Conservation (phyloP, 2,113 vertebrate species). For the Sturnus vulgaris region DNA sequence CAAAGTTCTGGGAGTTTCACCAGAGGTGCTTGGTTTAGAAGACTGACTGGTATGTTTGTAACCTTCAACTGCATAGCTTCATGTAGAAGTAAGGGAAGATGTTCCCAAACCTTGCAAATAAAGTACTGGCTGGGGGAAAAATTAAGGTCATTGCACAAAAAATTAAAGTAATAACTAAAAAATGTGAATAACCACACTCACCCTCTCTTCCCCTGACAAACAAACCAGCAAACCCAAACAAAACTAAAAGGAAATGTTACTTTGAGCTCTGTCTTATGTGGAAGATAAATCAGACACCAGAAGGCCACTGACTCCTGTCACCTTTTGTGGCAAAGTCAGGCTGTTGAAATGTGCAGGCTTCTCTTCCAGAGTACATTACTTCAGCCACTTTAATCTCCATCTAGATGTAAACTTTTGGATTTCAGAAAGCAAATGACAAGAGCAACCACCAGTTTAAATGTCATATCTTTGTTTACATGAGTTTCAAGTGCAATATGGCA, state of each 20-base stretch:
- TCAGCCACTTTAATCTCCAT: background rate
- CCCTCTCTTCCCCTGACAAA: background rate
- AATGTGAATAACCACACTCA: background rate
- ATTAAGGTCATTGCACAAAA: background rate
- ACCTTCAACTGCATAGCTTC: background rate
- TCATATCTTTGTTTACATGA: background rate
- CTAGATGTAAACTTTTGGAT: background rate
- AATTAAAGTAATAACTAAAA: background rate
- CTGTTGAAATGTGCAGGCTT: background rate
- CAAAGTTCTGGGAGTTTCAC: background rate
- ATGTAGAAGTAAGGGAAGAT: background rate
- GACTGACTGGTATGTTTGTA: background rate
- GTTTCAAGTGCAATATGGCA: background rate
- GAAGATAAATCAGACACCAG: background rate
- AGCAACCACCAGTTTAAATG: background rate
- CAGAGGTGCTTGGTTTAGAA: background rate
- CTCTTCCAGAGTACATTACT: background rate
- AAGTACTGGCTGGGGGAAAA: background rate
- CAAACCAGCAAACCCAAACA: background rate
- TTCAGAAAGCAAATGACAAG: background rate
- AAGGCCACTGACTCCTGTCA: background rate
- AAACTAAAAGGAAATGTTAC: background rate
- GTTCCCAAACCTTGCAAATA: background rate
- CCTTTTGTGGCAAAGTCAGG: background rate
- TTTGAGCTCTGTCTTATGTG: background rate